These are phyloP conservation scores for Strigamia crassipes DNA, from an alignment of 2,888 invertebrate species.

Conservation along the genomic window DNA sequence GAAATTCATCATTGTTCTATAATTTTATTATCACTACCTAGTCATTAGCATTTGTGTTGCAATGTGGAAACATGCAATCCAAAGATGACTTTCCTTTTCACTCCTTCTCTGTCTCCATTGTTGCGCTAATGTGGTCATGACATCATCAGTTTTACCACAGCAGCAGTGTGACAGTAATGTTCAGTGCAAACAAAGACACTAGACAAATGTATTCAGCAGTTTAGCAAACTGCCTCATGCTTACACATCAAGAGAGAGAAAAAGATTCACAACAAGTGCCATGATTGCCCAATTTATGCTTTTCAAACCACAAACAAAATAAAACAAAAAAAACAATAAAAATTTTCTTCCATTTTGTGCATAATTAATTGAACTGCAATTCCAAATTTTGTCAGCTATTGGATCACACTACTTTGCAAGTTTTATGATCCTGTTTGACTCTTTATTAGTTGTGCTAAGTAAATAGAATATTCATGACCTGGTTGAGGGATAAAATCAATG, in stretches of 20 bases:
- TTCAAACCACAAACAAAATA: not conserved
- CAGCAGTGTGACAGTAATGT: not conserved
- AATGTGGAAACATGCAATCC: conserved; percentile 8
- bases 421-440: not conserved
- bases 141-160: not conserved
- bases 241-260: not conserved
- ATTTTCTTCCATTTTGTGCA: too few relatives aligned
- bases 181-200: conserved; percentile 27
- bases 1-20: too few relatives aligned
- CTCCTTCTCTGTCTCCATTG: not conserved
- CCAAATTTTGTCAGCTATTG: not conserved
- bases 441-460: not conserved
- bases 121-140: conserved; percentile 23
- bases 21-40: not conserved
- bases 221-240: not conserved
- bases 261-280: not conserved
- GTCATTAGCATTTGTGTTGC: not conserved
- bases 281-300: not conserved
- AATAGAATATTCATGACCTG: not conserved
- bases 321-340: too few relatives aligned
- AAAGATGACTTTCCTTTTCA: not conserved
- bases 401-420: not conserved
- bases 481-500: not conserved
- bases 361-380: not conserved
- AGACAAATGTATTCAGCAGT: not conserved